Evolutionary conservation across 1,140 invertebrate species (phyloP).

Genomic region (Drosophila mojavensis): DNA sequence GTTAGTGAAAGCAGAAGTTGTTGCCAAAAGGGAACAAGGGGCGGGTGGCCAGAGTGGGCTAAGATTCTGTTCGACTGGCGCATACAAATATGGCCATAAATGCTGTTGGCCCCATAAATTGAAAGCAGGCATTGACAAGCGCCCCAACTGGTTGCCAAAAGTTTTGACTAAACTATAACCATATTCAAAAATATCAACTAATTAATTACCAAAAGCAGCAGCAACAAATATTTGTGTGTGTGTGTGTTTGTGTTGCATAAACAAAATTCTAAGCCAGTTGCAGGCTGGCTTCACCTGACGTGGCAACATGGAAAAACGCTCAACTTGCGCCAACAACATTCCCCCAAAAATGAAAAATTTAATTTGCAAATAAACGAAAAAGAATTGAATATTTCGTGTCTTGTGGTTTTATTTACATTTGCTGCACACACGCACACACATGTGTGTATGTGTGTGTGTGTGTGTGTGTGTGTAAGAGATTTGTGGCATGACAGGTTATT

Average conservation of each 20-base stretch:
- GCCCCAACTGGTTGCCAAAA: constrained; percentile 67
- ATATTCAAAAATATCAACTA: constrained; percentile 65
- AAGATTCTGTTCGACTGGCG: background rate
- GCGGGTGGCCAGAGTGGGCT: background rate
- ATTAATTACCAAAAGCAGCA: constrained; percentile 72
- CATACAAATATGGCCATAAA: constrained; percentile 10
- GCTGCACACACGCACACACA: constrained; percentile 40
- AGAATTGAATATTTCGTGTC: constrained; percentile 59
- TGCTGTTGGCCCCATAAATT: constrained; percentile 42
- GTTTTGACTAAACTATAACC: constrained; percentile 53
- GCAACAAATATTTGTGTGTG: constrained; percentile 29
- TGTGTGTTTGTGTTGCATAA: constrained; percentile 17
- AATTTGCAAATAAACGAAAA: constrained; percentile 38
- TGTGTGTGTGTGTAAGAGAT: constrained; percentile 30
- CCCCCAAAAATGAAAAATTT: constrained; percentile 47
- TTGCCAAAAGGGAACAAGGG: background rate
- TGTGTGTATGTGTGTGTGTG: no score
- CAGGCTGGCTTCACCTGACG: constrained; percentile 64
- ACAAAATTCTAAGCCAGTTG: constrained; percentile 59
- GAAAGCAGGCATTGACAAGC: constrained; percentile 49
- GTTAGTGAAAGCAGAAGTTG: constrained; percentile 16
- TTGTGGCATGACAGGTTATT: constrained; percentile 82
- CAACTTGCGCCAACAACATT: constrained; percentile 73
- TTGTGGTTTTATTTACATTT: constrained; percentile 78
- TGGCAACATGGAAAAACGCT: constrained; percentile 75